Evolutionary conservation across 2,113 vertebrate genomes (phyloP), one percentile per base, ranked within the genome.

Genomic region (Psephotus haematonotus): DNA sequence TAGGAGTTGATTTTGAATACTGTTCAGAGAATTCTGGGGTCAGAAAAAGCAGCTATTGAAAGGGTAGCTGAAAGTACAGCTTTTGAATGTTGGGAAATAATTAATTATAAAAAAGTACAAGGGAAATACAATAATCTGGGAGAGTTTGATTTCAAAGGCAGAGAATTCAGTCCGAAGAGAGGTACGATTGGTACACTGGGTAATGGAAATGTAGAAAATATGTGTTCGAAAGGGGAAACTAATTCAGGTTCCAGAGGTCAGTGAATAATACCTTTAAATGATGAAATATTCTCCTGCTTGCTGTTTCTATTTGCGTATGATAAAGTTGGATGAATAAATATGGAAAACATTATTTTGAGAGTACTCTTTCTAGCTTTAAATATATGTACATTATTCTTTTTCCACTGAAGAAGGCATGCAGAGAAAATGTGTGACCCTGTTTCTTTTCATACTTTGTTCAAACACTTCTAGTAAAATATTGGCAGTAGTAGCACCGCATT

Each of bases 201-300:
- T 63, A 93, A 82, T 68, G 64, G 60, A 88, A 92, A 64, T 50
- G 33, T 50, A 77, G 64, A 63, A 94, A 81, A 71, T 88, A 7
- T 1, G 7, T 71, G 44, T 55, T 83, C 52, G 29, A 75, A 94
- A 76, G 52, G 49, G 44, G 64, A 93, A 83, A 39, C 44, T 77
- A 90, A 82, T 92, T 93, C 65, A 85, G 25, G 41, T 88, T 90
- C 57, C 49, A 65, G 92, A 94, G 72, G 65, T 91, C 43, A 72
- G 47, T 86, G 82, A 88, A 72, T 69, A 91, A 83, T 81, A 63
- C 57, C 35, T 93, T 91, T 74, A 77, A 70, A 29, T 18, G 52
- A 22, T 64, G 78, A 87, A 80, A 72, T 87, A 11, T 69, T 85
- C 35, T 60, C 31, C 78, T 83, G 9, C 71, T 92, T 84, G 43